Evolutionary conservation across 2,888 invertebrate genomes (phyloP), one percentile per base, ranked within the genome.

Genomic region (Caenorhabditis angaria): DNA sequence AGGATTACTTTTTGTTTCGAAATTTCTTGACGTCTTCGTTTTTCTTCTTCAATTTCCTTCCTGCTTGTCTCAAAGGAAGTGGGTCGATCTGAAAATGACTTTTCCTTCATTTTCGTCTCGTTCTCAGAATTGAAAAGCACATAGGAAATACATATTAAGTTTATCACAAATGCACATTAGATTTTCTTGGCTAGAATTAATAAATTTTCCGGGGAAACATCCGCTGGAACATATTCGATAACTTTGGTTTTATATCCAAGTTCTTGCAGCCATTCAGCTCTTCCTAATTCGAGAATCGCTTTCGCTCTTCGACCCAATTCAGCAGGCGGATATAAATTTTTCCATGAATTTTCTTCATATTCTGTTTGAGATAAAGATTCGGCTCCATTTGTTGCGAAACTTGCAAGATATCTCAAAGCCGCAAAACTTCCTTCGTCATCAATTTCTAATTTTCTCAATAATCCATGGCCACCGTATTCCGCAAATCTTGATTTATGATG

Each of bases 351-450:
- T 20, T 57, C 28, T 27, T 29, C 56, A 8, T 55, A 8, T 6
- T 24, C 41, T 18, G 10, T n/a, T n/a, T 2, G 2, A 2, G 32
- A 20, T 47, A 14, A 18, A 27, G 6, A 12, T 28, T 32, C 5
- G 32, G 76, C 61, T 53, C 83, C 83, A 65, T 83, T 83, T 2
- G 76, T 80, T 0, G 81, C 80, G 74, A 83, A 85, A 3, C 83
- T 77, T 1, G 82, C 79, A 3, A 85, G 54, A 59, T 83, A 82
- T 51, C 84, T 69, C 14, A 85, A 69, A 12, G 83, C 83, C 12
- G 82, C 63, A 53, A 85, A 85, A 29, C 78, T 70, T 18, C 60
- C 74, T 10, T 65, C 70, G 0, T 75, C 51, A 29, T 73, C 54
- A 61, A 85, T 77, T 27, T 61, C 76, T 56, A 77, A 59, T 50